These are phyloP conservation scores for Chrysolina oricalcia DNA, from an alignment of 2,888 invertebrate species.

Conservation along the genomic window DNA sequence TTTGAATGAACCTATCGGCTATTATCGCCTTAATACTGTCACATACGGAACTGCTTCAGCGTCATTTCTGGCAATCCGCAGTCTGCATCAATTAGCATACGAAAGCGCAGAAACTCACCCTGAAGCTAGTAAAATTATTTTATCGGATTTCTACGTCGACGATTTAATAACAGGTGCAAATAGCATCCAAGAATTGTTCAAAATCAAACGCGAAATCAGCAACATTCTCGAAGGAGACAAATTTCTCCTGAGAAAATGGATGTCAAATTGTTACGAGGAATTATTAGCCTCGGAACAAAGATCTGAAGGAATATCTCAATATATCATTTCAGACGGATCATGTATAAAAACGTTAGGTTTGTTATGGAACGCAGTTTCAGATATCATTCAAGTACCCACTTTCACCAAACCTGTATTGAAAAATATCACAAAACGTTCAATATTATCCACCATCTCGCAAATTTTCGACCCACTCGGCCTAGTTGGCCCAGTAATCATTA, in stretches of 20 bases:
- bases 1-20: not conserved
- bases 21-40: constrained; percentile 38
- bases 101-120: constrained; percentile 30
- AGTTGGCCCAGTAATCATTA: constrained; percentile 29
- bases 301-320: not conserved
- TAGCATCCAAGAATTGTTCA: constrained; percentile 21
- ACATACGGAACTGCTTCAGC: constrained; percentile 39
- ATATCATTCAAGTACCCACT: not conserved
- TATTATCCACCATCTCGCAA: constrained; percentile 23
- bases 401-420: not conserved
- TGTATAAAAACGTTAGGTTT: constrained; percentile 5
- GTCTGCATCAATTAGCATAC: constrained; percentile 37
- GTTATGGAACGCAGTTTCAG: not conserved
- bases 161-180: constrained; percentile 40
- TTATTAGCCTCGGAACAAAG: not conserved
- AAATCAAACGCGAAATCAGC: constrained; percentile 7
- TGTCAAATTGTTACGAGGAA: not conserved
- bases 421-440: constrained; percentile 11
- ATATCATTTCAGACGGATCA: not conserved
- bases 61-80: constrained; percentile 38
- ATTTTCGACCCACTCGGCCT: constrained; percentile 22
- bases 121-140: constrained; percentile 33
- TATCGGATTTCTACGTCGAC: constrained; percentile 43
- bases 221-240: not conserved
- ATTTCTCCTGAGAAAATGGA: not conserved